Evolutionary conservation across 2,888 invertebrate genomes (phyloP).

Genomic region (Endotricha flammealis): DNA sequence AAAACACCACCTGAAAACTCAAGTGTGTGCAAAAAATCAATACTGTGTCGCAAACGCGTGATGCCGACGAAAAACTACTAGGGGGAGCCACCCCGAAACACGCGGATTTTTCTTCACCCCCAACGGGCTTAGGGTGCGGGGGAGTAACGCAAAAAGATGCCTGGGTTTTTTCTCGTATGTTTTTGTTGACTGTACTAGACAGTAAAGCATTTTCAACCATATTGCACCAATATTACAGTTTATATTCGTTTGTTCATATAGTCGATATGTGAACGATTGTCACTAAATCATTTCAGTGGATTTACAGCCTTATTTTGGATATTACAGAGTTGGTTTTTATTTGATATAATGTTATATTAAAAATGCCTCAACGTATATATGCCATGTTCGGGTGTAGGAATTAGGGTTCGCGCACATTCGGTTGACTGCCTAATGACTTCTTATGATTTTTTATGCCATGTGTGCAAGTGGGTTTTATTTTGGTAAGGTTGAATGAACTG

Average conservation of each 20-base stretch:
- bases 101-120: constrained; percentile 62
- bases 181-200: constrained; percentile 55
- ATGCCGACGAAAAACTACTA: constrained; percentile 76
- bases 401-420: constrained; percentile 58
- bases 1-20: constrained; percentile 51
- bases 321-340: constrained; percentile 22
- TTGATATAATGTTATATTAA: constrained; percentile 24
- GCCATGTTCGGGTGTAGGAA: constrained; percentile 54
- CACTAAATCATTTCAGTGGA: constrained; percentile 25
- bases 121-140: constrained; percentile 56
- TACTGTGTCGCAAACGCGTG: constrained; percentile 74
- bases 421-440: constrained; percentile 72
- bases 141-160: constrained; percentile 70
- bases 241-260: constrained; percentile 19
- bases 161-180: constrained; percentile 66
- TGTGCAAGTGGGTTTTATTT: constrained; percentile 58
- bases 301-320: constrained; percentile 23
- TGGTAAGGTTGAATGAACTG: constrained; percentile 48
- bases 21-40: constrained; percentile 72
- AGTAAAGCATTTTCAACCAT: constrained; percentile 28
- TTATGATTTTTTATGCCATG: constrained; percentile 74
- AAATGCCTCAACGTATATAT: constrained; percentile 57
- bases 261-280: constrained; percentile 65
- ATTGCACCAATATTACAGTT: constrained; percentile 11
- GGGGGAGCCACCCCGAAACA: constrained; percentile 39